Evolutionary conservation across 2,888 invertebrate genomes (phyloP).

Genomic region (Sphinx pinastri): DNA sequence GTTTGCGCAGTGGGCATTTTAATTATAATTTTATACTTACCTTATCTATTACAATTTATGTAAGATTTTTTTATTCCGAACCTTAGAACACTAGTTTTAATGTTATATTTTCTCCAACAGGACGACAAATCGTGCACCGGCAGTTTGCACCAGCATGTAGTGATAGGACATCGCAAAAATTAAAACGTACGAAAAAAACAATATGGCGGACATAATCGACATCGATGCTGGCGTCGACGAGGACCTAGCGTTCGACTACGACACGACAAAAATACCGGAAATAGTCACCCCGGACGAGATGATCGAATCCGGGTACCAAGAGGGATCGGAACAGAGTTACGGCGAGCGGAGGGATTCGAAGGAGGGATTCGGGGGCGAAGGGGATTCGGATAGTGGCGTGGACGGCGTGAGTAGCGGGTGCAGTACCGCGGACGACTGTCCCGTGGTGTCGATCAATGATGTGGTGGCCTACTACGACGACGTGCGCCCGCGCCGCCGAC

Average conservation of each 20-base stretch:
- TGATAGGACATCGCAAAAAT: slow-evolving; percentile 43
- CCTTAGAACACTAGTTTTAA: not conserved
- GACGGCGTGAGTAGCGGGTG: slow-evolving; percentile 85
- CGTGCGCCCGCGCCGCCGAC: slow-evolving; percentile 70
- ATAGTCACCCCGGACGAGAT: slow-evolving; percentile 77
- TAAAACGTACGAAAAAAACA: slow-evolving; percentile 38
- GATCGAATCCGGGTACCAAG: slow-evolving; percentile 78
- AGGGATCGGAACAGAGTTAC: slow-evolving; percentile 75
- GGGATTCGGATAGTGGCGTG: slow-evolving; percentile 82
- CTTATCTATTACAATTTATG: no score
- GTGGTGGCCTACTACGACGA: slow-evolving; percentile 80
- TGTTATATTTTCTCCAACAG: slow-evolving; percentile 58
- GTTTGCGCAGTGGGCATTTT: no score
- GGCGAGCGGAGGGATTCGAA: slow-evolving; percentile 76
- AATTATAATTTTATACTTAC: no score
- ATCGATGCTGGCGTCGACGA: slow-evolving; percentile 62
- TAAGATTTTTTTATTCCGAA: no score
- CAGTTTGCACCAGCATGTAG: slow-evolving; percentile 73
- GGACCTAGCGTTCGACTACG: slow-evolving; percentile 71
- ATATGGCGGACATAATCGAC: slow-evolving; percentile 70
- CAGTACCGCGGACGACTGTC: slow-evolving; percentile 83
- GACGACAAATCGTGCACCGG: slow-evolving; percentile 63
- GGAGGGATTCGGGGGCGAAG: slow-evolving; percentile 75
- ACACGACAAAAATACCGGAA: slow-evolving; percentile 73
- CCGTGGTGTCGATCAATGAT: slow-evolving; percentile 80